Evolutionary conservation across 2,113 vertebrate genomes (phyloP).

Genomic region (Enhydra lutris): DNA sequence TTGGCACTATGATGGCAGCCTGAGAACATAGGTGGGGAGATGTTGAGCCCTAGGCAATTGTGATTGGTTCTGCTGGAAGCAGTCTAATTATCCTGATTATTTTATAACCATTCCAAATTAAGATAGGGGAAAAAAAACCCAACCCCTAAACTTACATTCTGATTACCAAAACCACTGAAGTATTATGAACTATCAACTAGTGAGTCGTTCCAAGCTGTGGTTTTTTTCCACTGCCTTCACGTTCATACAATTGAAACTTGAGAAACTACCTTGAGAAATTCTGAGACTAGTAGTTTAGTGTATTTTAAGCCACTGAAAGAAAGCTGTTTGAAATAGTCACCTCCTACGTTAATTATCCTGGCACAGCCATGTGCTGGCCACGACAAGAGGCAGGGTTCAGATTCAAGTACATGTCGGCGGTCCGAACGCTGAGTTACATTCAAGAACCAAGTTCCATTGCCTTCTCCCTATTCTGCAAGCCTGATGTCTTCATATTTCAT

Average conservation of each 20-base stretch:
- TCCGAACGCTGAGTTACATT: background rate
- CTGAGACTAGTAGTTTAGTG: background rate
- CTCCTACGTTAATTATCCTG: background rate
- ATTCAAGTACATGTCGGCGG: too few species aligned
- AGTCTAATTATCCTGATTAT: background rate
- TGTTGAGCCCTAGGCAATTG: background rate
- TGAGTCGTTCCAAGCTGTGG: background rate
- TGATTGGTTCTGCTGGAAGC: background rate
- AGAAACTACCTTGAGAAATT: background rate
- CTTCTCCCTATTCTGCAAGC: background rate
- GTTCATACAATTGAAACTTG: background rate
- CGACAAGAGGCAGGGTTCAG: background rate
- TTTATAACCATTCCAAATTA: background rate
- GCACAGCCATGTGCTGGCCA: background rate
- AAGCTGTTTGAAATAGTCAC: background rate
- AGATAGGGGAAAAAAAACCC: background rate
- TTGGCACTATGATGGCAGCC: too few species aligned
- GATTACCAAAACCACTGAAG: background rate
- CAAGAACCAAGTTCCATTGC: rapidly evolving
- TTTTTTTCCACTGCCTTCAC: background rate
- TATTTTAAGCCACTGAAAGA: background rate
- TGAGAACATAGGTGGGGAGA: background rate
- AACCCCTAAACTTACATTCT: background rate
- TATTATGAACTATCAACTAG: background rate
- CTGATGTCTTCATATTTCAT: background rate